Evolutionary conservation across 2,888 invertebrate species (phyloP), one percentile per base, ranked within the genome.

Genomic region (Cryptocephalus primarius): DNA sequence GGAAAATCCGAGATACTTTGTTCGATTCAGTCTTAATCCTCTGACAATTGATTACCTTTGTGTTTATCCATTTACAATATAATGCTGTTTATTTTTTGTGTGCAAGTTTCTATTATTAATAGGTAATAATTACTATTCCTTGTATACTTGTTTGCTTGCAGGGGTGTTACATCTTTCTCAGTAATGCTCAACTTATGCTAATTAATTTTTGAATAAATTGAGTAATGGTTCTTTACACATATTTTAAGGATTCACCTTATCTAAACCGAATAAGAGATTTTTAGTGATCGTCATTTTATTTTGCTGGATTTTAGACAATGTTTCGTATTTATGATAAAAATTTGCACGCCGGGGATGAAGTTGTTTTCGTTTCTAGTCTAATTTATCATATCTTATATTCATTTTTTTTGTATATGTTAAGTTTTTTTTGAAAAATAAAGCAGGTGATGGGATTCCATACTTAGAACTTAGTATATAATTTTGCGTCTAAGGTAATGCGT

Each of bases 81-180:
- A 57, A 59, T 57, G 59, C 59, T 62, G 61, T 62, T 62, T 63
- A 60, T 60, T 62, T 54, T 61, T 63, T 65, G 65, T 66, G 65
- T 65, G 65, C 61, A 64, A 64, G 61, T 64, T 64, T 62, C 57
- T 63, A 61, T 59, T 60, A 61, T 59, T 59, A 51, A 55, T 54
- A 52, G 48, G 40, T 54, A 54, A 56, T 55, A 53, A 55, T 49
- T 53, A 53, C 55, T 56, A 56, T 57, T 55, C 52, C 55, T 59
- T 55, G 42, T 55, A 51, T 57, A 58, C 54, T 59, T 59, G 55
- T 55, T 59, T 55, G 55, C 58, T 58, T 60, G 65, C 66, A 64
- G 65, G 65, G 66, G 63, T 66, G 65, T 65, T 64, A 56, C 55
- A 58, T 51, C 58, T 60, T 62, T 40, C n/a, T 54, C 55, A 42